Conservation (phyloP, 2,888 invertebrate species). For the Chymomyza amoena region DNA sequence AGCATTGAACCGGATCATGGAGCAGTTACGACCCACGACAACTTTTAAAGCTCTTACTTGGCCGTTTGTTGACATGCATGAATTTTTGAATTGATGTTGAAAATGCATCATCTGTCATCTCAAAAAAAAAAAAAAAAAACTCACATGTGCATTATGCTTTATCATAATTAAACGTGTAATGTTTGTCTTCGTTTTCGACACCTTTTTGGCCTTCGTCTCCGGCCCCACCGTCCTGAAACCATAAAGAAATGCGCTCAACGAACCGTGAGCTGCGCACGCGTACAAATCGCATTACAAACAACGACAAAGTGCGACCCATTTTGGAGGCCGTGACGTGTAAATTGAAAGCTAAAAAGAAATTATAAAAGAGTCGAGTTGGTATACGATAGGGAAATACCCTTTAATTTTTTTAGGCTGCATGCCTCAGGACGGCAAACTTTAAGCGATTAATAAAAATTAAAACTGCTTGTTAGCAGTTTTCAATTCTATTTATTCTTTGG, state of each 20-base stretch:
- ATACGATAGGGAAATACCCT: background rate
- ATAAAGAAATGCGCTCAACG: slow-evolving; percentile 32
- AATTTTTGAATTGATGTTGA: slow-evolving; percentile 35
- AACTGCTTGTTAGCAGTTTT: too few relatives aligned
- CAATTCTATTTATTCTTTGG: too few relatives aligned
- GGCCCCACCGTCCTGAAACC: background rate
- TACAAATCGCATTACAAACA: slow-evolving; percentile 10
- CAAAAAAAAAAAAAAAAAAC: slow-evolving; percentile 6
- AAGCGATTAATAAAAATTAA: too few relatives aligned
- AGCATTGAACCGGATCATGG: background rate
- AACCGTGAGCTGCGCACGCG: slow-evolving; percentile 45
- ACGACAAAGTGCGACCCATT: background rate
- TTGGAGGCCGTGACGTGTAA: slow-evolving; percentile 41
- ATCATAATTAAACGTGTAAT: slow-evolving; percentile 69
- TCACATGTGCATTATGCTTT: slow-evolving; percentile 30
- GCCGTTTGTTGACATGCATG: slow-evolving; percentile 1
- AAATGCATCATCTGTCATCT: slow-evolving; percentile 22
- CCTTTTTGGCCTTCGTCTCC: slow-evolving; percentile 24
- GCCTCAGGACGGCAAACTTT: too few relatives aligned
- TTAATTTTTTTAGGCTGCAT: background rate
- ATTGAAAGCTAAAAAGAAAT: slow-evolving; percentile 27
- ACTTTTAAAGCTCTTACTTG: slow-evolving; percentile 10
- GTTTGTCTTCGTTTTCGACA: slow-evolving; percentile 64
- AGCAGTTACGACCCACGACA: slow-evolving; percentile 31
- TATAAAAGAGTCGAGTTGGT: background rate